Base-by-base conservation (phyloP, 2,888 invertebrate species). In the Trachelus stipa region DNA sequence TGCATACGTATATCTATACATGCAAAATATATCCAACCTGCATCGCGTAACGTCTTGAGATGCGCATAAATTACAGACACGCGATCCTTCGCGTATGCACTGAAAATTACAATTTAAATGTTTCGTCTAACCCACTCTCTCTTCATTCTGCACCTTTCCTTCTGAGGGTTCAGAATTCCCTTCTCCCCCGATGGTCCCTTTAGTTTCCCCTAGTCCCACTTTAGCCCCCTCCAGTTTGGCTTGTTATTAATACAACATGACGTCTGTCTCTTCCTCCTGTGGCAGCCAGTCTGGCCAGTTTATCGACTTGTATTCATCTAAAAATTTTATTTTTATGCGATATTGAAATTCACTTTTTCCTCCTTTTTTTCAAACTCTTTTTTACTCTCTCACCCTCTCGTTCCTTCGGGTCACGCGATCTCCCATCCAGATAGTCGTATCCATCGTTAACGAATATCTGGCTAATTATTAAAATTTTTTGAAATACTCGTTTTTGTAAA, bases 41-140 rank as follows among this genome's bases (percentile, higher is more conserved):
- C 71, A 71, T 84, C 84, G 84, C 85, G 85, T 83, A 87, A 86
- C 85, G 85, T 88, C 88, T 89, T 88, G 88, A 87, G 87, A 89
- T 89, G 89, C 88, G 89, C 90, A 90, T 90, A 90, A 81, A 90
- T 90, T 90, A 89, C 86, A 84, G 86, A 87, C 90, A 90, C 90
- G 89, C 90, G 88, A 90, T 87, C 87, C 85, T 81, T 83, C 82
- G 79, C 78, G 80, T 83, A 84, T 79, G 83, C 85, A 88, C 87
- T 87, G 87, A 88, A 90, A 90, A 90, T 90, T 90, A 90, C 90
- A 90, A 90, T 90, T 90, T 90, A 89, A 90, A 90, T 89, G 85
- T 85, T 83, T 71, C 71, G 56, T 56, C 56, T 23, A 56, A 56
- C 56, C 56, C 56, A 9, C 56, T 56, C 56, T 23, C 56, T 56